A percentile compares a stretch with the other conserved stretches of the same genome.
Evolutionary conservation across 2,113 vertebrate species (phyloP).

Genomic region (Prolemur simus): DNA sequence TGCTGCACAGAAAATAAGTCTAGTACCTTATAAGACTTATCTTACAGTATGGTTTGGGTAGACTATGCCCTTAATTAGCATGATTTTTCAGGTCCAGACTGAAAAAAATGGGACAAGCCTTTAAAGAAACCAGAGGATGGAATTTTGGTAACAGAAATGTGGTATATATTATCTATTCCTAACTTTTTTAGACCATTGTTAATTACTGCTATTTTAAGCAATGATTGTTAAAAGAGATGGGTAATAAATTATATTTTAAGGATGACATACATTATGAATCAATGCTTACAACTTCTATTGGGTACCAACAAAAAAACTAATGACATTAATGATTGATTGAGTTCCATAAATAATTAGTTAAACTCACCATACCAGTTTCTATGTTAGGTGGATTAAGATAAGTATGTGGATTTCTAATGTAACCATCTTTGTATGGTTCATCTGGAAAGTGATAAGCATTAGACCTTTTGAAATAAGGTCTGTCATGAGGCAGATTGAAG

Average conservation of each 20-base stretch:
- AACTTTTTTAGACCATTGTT: not conserved
- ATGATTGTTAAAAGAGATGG: not conserved
- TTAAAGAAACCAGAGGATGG: not conserved
- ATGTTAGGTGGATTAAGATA: conserved; percentile 87
- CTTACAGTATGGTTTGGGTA: not conserved
- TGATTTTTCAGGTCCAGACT: not conserved
- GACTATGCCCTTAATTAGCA: not conserved
- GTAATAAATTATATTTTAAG: not conserved
- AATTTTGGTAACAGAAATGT: not conserved
- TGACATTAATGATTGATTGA: not conserved
- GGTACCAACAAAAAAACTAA: not conserved
- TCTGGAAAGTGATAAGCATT: conserved; percentile 94
- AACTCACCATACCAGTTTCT: conserved; percentile 89
- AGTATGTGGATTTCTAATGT: conserved; percentile 92
- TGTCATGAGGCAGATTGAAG: conserved; percentile 89
- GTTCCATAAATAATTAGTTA: conserved; percentile 38
- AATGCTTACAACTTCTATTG: not conserved
- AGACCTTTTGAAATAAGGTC: conserved; percentile 92
- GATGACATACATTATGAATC: not conserved
- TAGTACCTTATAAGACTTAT: not conserved
- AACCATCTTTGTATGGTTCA: conserved; percentile 92
- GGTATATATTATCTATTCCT: not conserved
- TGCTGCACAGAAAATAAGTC: not conserved
- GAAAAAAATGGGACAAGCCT: not conserved
- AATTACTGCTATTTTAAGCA: not conserved